These are phyloP conservation scores for Phalacrocorax brasilianus DNA, from an alignment of 2,113 vertebrate species.

Conservation along the genomic window DNA sequence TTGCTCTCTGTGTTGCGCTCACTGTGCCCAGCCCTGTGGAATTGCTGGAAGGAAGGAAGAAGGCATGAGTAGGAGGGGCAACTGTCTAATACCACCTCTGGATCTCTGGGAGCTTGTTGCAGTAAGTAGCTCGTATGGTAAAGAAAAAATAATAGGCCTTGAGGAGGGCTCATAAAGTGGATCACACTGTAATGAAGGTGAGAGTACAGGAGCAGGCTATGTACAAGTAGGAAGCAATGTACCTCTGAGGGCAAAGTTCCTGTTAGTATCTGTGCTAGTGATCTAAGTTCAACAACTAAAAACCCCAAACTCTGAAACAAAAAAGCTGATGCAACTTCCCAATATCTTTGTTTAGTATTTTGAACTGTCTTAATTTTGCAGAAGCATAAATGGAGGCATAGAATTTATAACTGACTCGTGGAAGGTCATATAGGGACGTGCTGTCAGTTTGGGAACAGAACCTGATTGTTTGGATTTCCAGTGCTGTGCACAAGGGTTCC, in stretches of 20 bases:
- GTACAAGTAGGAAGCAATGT: not conserved
- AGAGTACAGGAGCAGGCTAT: not conserved
- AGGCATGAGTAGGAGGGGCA: not conserved
- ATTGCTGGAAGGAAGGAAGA: not conserved
- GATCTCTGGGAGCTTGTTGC: not conserved
- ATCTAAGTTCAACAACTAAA: not conserved
- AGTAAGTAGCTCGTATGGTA: not conserved
- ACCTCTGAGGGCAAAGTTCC: not conserved
- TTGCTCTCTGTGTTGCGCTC: not conserved
- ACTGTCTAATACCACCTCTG: not conserved
- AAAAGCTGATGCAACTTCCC: not conserved
- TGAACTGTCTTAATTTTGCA: not conserved
- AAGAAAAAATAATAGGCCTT: not conserved
- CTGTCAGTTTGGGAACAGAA: slow-evolving; percentile 42
- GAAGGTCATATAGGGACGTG: slow-evolving; percentile 20
- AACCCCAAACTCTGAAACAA: not conserved
- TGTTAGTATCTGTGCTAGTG: not conserved
- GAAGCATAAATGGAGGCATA: not conserved
- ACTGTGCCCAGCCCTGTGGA: not conserved
- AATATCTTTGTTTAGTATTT: not conserved
- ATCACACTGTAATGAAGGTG: not conserved
- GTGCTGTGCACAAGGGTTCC: not conserved
- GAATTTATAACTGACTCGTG: not conserved
- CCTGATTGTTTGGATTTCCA: slow-evolving; percentile 1
- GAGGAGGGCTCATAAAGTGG: not conserved